Evolutionary conservation across 1,140 invertebrate genomes (phyloP), one percentile per base, ranked within the genome.

Genomic region (Gryon sp.): DNA sequence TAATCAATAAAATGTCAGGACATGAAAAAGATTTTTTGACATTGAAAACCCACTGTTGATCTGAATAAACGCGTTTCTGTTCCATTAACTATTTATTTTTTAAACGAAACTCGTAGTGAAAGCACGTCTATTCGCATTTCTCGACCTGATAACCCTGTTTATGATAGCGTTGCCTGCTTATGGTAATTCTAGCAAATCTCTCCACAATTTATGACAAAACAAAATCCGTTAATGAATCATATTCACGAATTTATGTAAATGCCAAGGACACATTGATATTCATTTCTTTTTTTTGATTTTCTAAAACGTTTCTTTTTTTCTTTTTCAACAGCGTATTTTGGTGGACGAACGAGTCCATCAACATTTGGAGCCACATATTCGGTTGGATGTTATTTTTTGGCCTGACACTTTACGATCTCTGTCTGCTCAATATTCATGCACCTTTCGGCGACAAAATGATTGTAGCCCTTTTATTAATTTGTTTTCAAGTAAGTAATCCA

Each of bases 331-430:
- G 97, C 84, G 91, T 97, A 83, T 97, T 98, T 89, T 96, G 96
- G 92, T 97, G 97, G 96, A 98, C 95, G 11, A 99, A 99, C 84
- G 97, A 99, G 87, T 98, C 97, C 2, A 92, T 99, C 75, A 99
- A 99, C 81, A 98, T 99, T 83, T 99, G 97, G 97, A 97, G 95
- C 50, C 97, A 99, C 87, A 90, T 99, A 72, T 92, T 97, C 69
- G 97, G 97, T 5, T 98, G 97, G 90, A 92, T 97, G 82, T 87
- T 98, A 6, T 96, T 99, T 77, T 88, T 96, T 12, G 92, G 92
- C 12, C 88, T 98, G 43, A 95, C 96, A 5, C 90, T 97, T 28
- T 95, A 97, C 79, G 96, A 97, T 83, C 90, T 96, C 30, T 92
- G 94, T 72, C 89, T 95, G 66, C 90, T 95, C 14, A 94, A 94